A percentile compares a stretch with the other conserved stretches of the same genome.
phyloP scores from a whole-genome alignment of 2,797 vertebrate genomes.

The Lagorchestes hirsutus region DNA sequence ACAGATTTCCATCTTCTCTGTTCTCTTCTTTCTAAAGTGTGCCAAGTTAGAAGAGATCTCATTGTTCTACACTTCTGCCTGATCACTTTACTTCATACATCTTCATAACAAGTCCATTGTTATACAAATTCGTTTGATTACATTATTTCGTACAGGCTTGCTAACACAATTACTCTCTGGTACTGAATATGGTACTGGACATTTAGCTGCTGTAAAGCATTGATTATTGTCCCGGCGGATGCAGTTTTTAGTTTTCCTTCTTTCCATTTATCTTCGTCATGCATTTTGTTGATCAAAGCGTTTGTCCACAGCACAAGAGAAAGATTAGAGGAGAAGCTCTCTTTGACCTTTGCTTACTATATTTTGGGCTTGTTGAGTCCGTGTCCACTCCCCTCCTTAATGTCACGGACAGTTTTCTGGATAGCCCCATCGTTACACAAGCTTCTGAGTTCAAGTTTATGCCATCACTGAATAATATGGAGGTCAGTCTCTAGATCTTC shows the following conservation, averaged over 20 bases:
- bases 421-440: neutral
- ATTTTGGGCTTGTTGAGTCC: neutral
- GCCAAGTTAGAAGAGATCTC: neutral
- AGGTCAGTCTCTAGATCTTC: neutral
- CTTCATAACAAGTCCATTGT: neutral
- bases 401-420: neutral
- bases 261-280: neutral
- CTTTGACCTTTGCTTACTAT: neutral
- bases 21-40: neutral
- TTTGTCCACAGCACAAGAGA: neutral
- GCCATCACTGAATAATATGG: neutral
- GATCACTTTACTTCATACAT: neutral
- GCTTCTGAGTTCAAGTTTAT: neutral
- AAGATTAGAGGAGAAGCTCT: neutral
- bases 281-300: neutral
- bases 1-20: neutral
- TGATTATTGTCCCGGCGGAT: neutral
- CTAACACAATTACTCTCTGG: neutral
- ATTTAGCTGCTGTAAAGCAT: neutral
- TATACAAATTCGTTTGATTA: neutral
- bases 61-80: neutral
- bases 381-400: neutral
- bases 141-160: conserved; percentile 1
- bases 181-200: neutral
- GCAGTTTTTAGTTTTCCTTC: neutral